Evolutionary conservation across 2,888 invertebrate species (phyloP), one percentile per base, ranked within the genome.

Genomic region (Thelaira solivaga): DNA sequence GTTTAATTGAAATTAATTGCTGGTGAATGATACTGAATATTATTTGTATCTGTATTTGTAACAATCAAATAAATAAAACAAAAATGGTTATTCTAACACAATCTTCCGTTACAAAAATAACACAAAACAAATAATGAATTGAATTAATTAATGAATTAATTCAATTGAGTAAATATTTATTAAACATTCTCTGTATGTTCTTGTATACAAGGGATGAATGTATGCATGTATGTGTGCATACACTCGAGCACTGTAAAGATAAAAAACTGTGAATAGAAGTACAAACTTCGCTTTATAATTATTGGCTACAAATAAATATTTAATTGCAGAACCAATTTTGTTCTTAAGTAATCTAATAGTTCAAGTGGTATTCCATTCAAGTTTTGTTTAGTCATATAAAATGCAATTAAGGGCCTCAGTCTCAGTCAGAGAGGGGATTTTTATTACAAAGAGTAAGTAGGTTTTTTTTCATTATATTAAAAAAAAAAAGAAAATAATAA

Each of bases 1-100:
- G 26, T 74, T 78, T 53, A 78, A 78, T 78, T 78, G 61, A 78
- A 74, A 74, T 71, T 65, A 74, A 78, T 78, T 78, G 74, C 74
- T 74, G 61, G 61, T 78, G 74, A 65, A 74, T 74, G 74, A 65
- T 55, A 74, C 65, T 74, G 36, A 49, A 69, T 57, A 51, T 62
- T 43, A 34, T 47, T 29, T 6, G 39, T 18, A 39, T 29, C 2
- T 22, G 13, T 49, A 36, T 36, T 8, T 39, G 16, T 36, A 24
- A n/a, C n/a, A n/a, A n/a, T n/a, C n/a, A 57, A 20, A 47, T 59
- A 16, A 0, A 29, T 39, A 16, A 11, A 47, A 26, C 11, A 31
- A 16, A 31, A 41, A 8, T 11, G 13, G 2, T 22, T 39, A 53
- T 7, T 22, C 41, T 18, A 53, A 43, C 16, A 10, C 22, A 24